A percentile compares a stretch with the other conserved stretches of the same genome.
Evolutionary conservation across 2,888 invertebrate genomes (phyloP).

Genomic region (Lathronympha strigana): DNA sequence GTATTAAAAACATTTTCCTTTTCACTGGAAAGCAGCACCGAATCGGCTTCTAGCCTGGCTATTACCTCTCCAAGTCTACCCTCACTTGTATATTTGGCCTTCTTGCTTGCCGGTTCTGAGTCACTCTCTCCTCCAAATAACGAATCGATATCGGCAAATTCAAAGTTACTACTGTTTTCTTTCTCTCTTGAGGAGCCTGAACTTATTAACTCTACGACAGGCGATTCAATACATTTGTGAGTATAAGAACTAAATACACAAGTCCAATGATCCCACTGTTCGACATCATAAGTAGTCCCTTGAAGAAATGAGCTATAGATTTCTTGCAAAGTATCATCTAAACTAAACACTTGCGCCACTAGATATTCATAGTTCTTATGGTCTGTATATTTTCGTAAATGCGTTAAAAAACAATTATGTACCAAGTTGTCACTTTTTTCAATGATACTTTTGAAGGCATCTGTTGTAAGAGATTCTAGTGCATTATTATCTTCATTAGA

Average conservation of each 20-base stretch:
- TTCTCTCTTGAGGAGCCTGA: conserved; percentile 39
- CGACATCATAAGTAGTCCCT: conserved; percentile 7
- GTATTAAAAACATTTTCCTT: conserved; percentile 57
- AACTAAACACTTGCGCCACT: conserved; percentile 49
- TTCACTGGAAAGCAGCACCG: conserved; percentile 53
- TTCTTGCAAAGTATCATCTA: conserved; percentile 50
- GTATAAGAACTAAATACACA: conserved; percentile 46
- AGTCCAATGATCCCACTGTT: conserved; percentile 47
- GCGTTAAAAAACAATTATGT: conserved; percentile 51
- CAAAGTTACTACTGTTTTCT: conserved; percentile 60
- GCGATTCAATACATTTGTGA: conserved; percentile 59
- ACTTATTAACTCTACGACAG: conserved; percentile 37
- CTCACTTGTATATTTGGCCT: conserved; percentile 57
- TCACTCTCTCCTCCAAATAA: conserved; percentile 59
- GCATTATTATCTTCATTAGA: conserved; percentile 51
- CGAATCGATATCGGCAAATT: conserved; percentile 65
- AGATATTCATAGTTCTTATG: conserved; percentile 50
- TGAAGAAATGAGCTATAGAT: conserved; percentile 46
- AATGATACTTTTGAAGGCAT: conserved; percentile 53
- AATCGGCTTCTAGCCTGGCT: conserved; percentile 60
- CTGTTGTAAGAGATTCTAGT: conserved; percentile 48
- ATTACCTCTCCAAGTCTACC: conserved; percentile 46
- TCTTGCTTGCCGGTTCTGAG: conserved; percentile 62
- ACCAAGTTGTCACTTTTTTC: conserved; percentile 51
- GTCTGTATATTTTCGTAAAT: conserved; percentile 45